These are phyloP conservation scores for Harpagoxenus sublaevis DNA, from an alignment of 2,888 invertebrate species.

Conservation along the genomic window DNA sequence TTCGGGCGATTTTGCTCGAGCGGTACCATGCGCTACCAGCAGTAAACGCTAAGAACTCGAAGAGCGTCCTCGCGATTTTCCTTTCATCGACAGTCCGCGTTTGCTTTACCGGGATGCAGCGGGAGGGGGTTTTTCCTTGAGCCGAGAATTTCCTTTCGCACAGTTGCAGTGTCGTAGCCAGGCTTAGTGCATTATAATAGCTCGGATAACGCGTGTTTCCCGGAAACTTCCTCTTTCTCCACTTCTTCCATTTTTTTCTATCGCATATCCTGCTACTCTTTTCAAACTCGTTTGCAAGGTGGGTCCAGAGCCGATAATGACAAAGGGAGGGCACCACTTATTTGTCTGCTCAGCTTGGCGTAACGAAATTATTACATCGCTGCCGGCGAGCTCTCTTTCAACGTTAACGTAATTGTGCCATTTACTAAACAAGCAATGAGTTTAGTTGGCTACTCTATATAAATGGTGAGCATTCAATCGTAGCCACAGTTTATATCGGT, in stretches of 20 bases:
- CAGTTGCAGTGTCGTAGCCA: conserved; percentile 50
- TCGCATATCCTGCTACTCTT: conserved; percentile 31
- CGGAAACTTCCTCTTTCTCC: conserved; percentile 28
- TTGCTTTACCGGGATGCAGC: background rate
- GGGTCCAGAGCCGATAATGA: conserved; percentile 62
- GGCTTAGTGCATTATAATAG: conserved; percentile 56
- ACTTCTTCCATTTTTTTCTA: conserved; percentile 15
- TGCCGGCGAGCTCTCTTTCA: conserved; percentile 61
- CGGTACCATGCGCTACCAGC: background rate
- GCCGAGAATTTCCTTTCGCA: conserved; percentile 66
- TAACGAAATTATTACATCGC: conserved; percentile 77
- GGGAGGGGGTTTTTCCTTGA: conserved; percentile 54
- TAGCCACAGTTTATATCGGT: conserved; percentile 21
- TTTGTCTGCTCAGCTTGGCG: conserved; percentile 75
- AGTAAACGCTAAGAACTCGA: conserved; percentile 32
- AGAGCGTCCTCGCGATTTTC: conserved; percentile 63
- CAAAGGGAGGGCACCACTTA: conserved; percentile 54
- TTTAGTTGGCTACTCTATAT: conserved; percentile 48
- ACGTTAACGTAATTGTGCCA: conserved; percentile 64
- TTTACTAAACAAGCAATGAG: conserved; percentile 57
- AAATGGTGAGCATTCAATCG: conserved; percentile 56
- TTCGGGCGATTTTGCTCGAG: background rate
- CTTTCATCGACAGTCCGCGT: conserved; percentile 60
- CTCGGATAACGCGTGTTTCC: conserved; percentile 64
- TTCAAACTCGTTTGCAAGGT: conserved; percentile 71